These are phyloP conservation scores for Agapornis roseicollis DNA, from an alignment of 2,113 vertebrate species.

Conservation along the genomic window DNA sequence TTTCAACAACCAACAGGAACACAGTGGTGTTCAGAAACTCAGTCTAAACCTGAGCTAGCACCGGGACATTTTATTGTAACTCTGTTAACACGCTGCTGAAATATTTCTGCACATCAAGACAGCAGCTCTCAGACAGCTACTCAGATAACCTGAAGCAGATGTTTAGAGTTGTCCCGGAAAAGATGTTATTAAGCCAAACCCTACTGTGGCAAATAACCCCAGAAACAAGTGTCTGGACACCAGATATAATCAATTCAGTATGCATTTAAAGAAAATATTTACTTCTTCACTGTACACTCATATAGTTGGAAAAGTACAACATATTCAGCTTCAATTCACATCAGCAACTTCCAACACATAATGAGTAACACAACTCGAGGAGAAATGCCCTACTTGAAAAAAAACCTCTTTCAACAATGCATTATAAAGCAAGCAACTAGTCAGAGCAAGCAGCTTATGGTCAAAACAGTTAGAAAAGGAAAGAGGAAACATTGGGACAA, in stretches of 20 bases:
- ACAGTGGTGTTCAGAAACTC: background rate
- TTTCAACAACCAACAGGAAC: background rate
- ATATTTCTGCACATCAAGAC: background rate
- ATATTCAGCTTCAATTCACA: background rate
- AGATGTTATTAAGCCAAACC: background rate
- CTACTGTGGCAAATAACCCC: background rate
- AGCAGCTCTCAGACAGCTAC: background rate
- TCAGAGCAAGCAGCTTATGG: background rate
- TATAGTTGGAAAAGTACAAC: background rate
- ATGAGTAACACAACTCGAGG: background rate
- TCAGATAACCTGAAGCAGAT: conserved; percentile 18
- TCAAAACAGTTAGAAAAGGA: background rate
- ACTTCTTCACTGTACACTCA: background rate
- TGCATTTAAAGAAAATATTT: background rate
- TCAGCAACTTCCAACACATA: background rate
- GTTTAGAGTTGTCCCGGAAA: background rate
- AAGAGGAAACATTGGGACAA: background rate
- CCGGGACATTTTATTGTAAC: background rate
- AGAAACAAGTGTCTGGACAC: background rate
- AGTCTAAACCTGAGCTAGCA: background rate
- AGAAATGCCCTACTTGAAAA: background rate
- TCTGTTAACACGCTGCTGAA: background rate
- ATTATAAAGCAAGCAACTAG: background rate
- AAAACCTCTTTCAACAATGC: background rate
- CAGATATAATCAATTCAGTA: background rate